These are phyloP conservation scores for Lophotis ruficrista DNA, from an alignment of 2,113 vertebrate species.

Conservation along the genomic window DNA sequence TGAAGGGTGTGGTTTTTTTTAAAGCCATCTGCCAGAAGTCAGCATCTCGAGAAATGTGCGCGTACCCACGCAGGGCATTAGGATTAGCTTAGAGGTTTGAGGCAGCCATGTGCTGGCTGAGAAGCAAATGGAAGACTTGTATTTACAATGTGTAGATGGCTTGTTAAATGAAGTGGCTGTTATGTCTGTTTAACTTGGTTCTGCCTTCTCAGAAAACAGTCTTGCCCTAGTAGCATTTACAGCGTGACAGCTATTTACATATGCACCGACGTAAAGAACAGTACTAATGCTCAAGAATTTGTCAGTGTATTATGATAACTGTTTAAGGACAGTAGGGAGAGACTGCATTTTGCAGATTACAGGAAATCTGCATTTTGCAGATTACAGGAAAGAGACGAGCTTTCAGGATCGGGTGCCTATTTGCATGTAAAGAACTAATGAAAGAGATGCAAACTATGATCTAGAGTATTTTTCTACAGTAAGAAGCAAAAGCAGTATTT, in stretches of 20 bases:
- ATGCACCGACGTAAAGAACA: fast-evolving
- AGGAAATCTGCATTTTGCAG: too few species aligned
- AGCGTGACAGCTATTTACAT: background rate
- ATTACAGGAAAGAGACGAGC: background rate
- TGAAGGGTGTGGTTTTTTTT: too few species aligned
- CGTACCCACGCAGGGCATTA: fast-evolving
- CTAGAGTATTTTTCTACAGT: background rate
- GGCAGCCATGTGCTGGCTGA: background rate
- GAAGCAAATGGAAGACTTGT: background rate
- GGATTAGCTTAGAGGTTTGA: background rate
- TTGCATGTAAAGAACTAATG: background rate
- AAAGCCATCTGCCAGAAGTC: background rate
- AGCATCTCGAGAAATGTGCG: fast-evolving
- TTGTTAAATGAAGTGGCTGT: background rate
- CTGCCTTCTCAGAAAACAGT: background rate
- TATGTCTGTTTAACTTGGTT: background rate
- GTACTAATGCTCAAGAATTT: background rate
- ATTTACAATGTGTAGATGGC: fast-evolving
- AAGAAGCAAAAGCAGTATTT: background rate
- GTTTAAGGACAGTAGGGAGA: background rate
- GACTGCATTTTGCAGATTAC: background rate
- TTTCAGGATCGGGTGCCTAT: background rate
- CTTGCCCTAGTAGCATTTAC: background rate
- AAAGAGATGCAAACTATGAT: background rate
- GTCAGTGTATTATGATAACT: background rate